A percentile compares a stretch with the other conserved stretches of the same genome.
Conservation (phyloP, 2,888 invertebrate species). For the Neoitamus cyanurus region DNA sequence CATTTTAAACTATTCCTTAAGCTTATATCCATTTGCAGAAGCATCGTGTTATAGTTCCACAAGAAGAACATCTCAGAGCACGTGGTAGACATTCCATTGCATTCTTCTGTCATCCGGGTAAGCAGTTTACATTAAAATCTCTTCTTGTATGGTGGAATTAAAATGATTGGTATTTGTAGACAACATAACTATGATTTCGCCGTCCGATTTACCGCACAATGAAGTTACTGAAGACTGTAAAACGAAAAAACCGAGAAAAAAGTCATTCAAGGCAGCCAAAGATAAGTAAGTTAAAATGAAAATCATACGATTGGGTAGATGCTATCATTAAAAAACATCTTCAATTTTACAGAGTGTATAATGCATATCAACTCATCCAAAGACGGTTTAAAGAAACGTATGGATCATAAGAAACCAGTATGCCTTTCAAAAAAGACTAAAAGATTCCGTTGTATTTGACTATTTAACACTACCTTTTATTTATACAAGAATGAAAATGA, state of each 20-base stretch:
- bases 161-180: slow-evolving; percentile 54
- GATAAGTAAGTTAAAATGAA: slow-evolving; percentile 64
- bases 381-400: slow-evolving; percentile 78
- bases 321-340: neutral
- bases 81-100: slow-evolving; percentile 80
- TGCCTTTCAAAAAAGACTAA: slow-evolving; percentile 4
- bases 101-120: slow-evolving; percentile 81
- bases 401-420: slow-evolving; percentile 64
- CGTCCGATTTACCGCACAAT: slow-evolving; percentile 63
- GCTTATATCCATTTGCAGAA: slow-evolving; percentile 65
- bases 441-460: slow-evolving; percentile 37
- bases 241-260: slow-evolving; percentile 63
- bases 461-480: slow-evolving; percentile 29
- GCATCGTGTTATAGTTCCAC: slow-evolving; percentile 80
- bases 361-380: slow-evolving; percentile 78
- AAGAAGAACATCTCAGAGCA: slow-evolving; percentile 71
- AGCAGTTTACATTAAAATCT: neutral
- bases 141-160: neutral
- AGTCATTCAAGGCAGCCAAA: slow-evolving; percentile 66
- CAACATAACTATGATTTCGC: slow-evolving; percentile 65
- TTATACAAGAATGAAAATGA: slow-evolving; percentile 6
- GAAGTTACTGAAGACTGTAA: slow-evolving; percentile 59
- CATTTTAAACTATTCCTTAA: neutral
- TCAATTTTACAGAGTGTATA: slow-evolving; percentile 70
- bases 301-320: no score